phyloP scores from a whole-genome alignment of 2,113 vertebrate genomes.

The Xiphias gladius region DNA sequence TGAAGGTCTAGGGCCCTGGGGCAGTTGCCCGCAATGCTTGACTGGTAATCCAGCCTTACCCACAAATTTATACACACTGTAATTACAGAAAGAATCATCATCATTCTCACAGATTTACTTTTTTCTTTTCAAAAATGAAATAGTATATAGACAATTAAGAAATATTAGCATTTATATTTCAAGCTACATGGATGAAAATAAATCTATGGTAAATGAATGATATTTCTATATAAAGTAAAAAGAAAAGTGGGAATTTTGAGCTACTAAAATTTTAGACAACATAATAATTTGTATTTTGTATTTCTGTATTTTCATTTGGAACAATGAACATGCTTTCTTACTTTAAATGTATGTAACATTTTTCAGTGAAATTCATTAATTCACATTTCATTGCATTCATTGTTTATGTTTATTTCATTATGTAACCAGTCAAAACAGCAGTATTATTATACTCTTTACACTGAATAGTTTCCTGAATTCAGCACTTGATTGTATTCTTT shows the following conservation, averaged over 20 bases:
- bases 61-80: too few relatives aligned
- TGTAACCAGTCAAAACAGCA: background rate
- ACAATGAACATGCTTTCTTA: too few relatives aligned
- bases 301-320: background rate
- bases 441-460: background rate
- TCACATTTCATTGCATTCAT: background rate
- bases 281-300: background rate
- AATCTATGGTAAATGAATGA: background rate
- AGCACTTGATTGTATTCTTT: slow-evolving; percentile 6
- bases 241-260: background rate
- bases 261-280: background rate
- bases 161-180: too few relatives aligned
- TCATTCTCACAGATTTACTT: background rate
- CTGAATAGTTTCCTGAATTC: background rate
- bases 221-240: background rate
- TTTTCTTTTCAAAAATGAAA: background rate
- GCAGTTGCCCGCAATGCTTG: too few relatives aligned
- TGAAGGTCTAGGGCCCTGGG: too few relatives aligned
- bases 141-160: too few relatives aligned
- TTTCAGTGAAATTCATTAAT: background rate
- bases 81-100: too few relatives aligned
- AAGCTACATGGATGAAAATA: background rate
- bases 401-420: background rate
- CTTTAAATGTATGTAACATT: background rate
- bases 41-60: too few relatives aligned